Conservation (phyloP, 2,113 vertebrate genomes). For the Rhinichthys klamathensis region DNA sequence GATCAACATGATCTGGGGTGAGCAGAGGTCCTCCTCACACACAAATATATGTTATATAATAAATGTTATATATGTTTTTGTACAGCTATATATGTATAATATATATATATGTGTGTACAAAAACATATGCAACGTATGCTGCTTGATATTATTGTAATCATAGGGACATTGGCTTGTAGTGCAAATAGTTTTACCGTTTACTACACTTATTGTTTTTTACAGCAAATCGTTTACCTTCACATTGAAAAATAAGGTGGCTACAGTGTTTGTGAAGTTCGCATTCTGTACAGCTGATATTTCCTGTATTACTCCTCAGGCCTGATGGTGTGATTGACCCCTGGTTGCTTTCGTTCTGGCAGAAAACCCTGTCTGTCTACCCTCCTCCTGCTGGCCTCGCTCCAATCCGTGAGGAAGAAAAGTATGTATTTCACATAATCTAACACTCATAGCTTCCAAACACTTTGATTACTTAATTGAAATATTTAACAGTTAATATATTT, state of each 20-base stretch:
- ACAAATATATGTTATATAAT: too few species aligned
- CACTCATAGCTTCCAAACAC: background rate
- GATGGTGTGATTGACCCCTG: slow-evolving; percentile 90
- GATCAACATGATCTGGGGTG: slow-evolving; percentile 97
- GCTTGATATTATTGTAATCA: too few species aligned
- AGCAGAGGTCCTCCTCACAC: slow-evolving; percentile 36
- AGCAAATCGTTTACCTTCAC: too few species aligned
- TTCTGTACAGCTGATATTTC: background rate
- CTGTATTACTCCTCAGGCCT: slow-evolving; percentile 72
- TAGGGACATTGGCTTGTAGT: too few species aligned
- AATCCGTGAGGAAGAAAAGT: slow-evolving; percentile 72
- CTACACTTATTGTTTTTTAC: too few species aligned
- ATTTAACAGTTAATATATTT: background rate
- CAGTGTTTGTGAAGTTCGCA: too few species aligned
- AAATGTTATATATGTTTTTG: too few species aligned
- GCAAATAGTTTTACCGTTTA: too few species aligned
- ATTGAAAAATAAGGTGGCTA: too few species aligned
- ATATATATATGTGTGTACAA: too few species aligned
- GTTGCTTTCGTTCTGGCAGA: slow-evolving; percentile 86
- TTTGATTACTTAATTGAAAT: background rate
- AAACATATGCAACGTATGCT: too few species aligned
- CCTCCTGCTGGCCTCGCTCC: slow-evolving; percentile 64
- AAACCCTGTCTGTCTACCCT: slow-evolving; percentile 76
- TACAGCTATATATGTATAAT: too few species aligned
- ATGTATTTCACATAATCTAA: slow-evolving; percentile 6